Evolutionary conservation across 1,140 invertebrate species (phyloP), one percentile per base, ranked within the genome.

Genomic region (Nebria ingens): DNA sequence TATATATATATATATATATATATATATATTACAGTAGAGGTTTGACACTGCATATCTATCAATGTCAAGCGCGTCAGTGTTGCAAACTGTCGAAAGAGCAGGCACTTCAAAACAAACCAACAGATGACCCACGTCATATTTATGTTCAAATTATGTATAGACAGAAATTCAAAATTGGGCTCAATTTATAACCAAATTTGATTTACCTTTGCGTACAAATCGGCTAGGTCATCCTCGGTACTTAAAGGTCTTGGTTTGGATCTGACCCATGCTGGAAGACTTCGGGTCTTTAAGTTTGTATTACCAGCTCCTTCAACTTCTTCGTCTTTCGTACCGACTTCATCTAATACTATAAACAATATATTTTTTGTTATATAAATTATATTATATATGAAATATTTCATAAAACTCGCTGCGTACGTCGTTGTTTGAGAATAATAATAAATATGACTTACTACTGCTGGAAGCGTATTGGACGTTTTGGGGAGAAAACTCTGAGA

Each of bases 191-290:
- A 22, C 21, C 17, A 6, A 45, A 45, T 45, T 12, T 11, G 15
- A 61, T 53, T 60, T 70, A 84, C 82, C 72, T 85, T 85, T n/a
- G 82, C 82, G 65, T 85, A 84, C 1, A 85, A 71, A 60, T 84
- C 81, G 55, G 80, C 77, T n/a, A 82, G 61, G 65, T 85, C 81
- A 62, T 84, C 82, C 64, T 82, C 81, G 2, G 81, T 82, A 12
- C 81, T 83, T 2, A 82, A 69, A 25, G 81, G 81, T 38, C 82
- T 70, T 19, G 77, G 76, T 60, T 81, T 79, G 0, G 79, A 78
- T 19, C 82, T 68, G 13, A 84, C 76, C 74, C 82, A 84, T 11
- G 81, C 76, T 1, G 83, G 83, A 56, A 86, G 71, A 60, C 82
- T 84, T 34, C 82, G 68, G 1, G 83, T 83, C 71, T 84, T 84